Evolutionary conservation across 2,113 vertebrate genomes (phyloP), one percentile per base, ranked within the genome.

Genomic region (Pluvianellus socialis): DNA sequence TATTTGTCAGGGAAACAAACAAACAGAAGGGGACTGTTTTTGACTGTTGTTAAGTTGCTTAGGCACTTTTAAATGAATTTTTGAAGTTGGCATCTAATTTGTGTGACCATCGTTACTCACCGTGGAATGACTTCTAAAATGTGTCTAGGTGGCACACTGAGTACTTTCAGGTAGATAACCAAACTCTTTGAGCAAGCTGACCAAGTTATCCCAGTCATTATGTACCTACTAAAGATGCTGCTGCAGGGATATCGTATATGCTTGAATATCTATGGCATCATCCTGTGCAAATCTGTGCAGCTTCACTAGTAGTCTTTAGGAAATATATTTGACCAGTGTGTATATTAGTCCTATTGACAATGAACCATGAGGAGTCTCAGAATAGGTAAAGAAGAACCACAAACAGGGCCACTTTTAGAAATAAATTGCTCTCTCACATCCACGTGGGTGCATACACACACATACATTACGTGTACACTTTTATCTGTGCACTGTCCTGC

Each of bases 391-490:
- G 59, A 79, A 92, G 52, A 91, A 30, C 47, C 56, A 71, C 70
- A 59, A 19, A 50, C 9, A 20, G 12, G 24, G 13, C 28, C 49
- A 17, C 47, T 92, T 87, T 28, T 24, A 85, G 77, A 92, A 90
- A 56, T n/a, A 38, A 10, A 5, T 85, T 81, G 66, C 23, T 82
- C 12, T 62, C 30, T 56, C 12, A 7, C 0, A 3, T 19, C 17
- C 2, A 0, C 9, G 14, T 19, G 2, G 20, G 7, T 2, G 5
- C 53, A 33, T 20, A 12, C 14, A 12, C 13, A 6, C 2, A 7
- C 12, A 11, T 10, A 45, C 26, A 19, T 66, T 50, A 42, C 7
- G 12, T 4, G 1, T n/a, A 24, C 4, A 0, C 22, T 75, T 86
- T 38, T 52, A 20, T 53, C 80, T 84, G 0, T n/a, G 30, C 5